These are phyloP conservation scores for Salvelinus sp. DNA, from an alignment of 2,113 vertebrate species.

Conservation along the genomic window DNA sequence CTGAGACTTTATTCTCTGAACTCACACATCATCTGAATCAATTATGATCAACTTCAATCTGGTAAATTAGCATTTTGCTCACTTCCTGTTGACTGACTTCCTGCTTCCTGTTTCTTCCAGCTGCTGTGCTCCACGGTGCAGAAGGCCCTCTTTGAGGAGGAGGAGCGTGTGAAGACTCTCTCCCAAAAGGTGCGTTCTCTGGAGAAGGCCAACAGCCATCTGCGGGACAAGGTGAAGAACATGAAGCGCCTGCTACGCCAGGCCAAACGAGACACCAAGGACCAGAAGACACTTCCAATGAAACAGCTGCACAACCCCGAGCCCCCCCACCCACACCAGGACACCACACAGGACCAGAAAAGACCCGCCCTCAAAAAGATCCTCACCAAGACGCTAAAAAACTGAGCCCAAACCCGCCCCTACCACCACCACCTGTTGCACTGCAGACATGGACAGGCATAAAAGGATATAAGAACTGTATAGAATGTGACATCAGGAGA, in stretches of 20 bases:
- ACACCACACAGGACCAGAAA: slow-evolving; percentile 67
- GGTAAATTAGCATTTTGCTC: not conserved
- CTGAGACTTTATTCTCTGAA: not conserved
- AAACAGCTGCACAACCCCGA: slow-evolving; percentile 71
- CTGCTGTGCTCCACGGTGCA: slow-evolving; percentile 79
- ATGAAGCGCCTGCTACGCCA: slow-evolving; percentile 79
- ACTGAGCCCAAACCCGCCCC: slow-evolving; percentile 43
- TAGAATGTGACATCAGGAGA: not conserved
- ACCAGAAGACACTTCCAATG: slow-evolving; percentile 69
- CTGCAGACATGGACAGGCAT: not conserved
- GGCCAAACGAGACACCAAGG: slow-evolving; percentile 72
- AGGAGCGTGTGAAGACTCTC: slow-evolving; percentile 77
- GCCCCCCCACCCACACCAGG: slow-evolving; percentile 67
- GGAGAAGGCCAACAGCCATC: slow-evolving; percentile 81
- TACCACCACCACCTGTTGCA: slow-evolving; percentile 26
- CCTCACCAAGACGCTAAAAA: slow-evolving; percentile 67
- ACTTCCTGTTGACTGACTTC: slow-evolving; percentile 5
- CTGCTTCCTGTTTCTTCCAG: slow-evolving; percentile 48
- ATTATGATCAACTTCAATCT: slow-evolving; percentile 35
- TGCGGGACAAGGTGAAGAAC: slow-evolving; percentile 80
- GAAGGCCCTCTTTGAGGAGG: slow-evolving; percentile 83
- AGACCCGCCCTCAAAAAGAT: slow-evolving; percentile 59
- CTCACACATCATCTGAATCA: slow-evolving; percentile 32
- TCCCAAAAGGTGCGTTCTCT: slow-evolving; percentile 78
- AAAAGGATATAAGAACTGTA: not conserved